Percentiles rank a stretch among this genome's conserved stretches.
These are phyloP conservation scores for Sminthopsis crassicaudata DNA, from an alignment of 2,113 vertebrate genomes.

Conservation along the genomic window DNA sequence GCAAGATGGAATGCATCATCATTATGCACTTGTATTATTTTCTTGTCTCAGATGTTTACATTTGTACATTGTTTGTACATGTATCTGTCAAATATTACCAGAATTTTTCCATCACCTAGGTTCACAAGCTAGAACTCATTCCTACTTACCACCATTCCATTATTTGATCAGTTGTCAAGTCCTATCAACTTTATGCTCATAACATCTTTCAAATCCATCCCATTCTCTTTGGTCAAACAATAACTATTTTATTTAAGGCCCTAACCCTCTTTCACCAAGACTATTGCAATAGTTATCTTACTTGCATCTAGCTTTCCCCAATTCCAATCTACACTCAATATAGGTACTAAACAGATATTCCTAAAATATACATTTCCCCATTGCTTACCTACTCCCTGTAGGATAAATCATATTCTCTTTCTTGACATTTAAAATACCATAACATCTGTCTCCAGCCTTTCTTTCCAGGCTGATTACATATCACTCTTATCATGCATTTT, in stretches of 20 bases:
- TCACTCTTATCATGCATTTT: background rate
- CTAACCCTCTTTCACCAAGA: background rate
- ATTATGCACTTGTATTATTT: background rate
- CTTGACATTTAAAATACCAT: background rate
- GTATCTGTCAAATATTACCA: background rate
- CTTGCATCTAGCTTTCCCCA: background rate
- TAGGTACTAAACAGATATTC: background rate
- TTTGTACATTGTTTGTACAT: too few species aligned
- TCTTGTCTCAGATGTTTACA: background rate
- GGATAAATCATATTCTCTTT: background rate
- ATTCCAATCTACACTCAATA: background rate
- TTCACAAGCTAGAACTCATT: background rate
- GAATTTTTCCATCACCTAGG: background rate
- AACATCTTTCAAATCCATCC: background rate
- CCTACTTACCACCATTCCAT: background rate
- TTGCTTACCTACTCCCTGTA: background rate
- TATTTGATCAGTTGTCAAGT: background rate
- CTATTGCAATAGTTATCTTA: background rate
- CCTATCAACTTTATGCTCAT: background rate
- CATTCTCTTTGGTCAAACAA: background rate
- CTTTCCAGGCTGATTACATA: background rate
- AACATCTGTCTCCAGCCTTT: background rate
- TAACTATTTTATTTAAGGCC: background rate
- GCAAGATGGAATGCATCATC: fast-evolving
- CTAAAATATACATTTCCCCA: background rate